A percentile compares a stretch with the other conserved stretches of the same genome.
These are phyloP conservation scores for Drosophila rellima DNA, from an alignment of 2,888 invertebrate species.

Conservation along the genomic window DNA sequence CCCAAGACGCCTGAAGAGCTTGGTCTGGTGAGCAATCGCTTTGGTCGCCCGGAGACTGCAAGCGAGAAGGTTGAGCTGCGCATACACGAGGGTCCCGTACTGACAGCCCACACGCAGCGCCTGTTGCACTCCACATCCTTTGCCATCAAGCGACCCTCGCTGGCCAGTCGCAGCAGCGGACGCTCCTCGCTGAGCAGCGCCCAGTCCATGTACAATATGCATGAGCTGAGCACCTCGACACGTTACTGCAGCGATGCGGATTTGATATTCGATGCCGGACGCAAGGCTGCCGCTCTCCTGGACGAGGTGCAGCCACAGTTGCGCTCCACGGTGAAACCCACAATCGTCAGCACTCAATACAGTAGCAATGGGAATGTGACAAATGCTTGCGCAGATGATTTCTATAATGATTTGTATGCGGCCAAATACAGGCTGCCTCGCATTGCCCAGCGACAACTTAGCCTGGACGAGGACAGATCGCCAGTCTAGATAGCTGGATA, in stretches of 20 bases:
- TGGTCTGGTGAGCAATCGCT: conserved; percentile 71
- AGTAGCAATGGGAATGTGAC: conserved; percentile 18
- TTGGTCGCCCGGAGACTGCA: conserved; percentile 48
- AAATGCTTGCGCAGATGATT: conserved; percentile 49
- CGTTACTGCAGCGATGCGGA: conserved; percentile 71
- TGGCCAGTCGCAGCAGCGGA: conserved; percentile 72
- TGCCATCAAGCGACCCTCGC: conserved; percentile 83
- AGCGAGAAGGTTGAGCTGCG: conserved; percentile 44
- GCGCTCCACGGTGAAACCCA: conserved; percentile 86
- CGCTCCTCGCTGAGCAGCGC: conserved; percentile 74
- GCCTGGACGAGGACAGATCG: conserved; percentile 56
- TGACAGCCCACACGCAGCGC: conserved; percentile 68
- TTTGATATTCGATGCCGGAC: conserved; percentile 61
- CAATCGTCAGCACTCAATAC: conserved; percentile 18
- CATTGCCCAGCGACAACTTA: conserved; percentile 58
- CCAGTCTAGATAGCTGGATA: conserved; percentile 46
- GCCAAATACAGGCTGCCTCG: conserved; percentile 68
- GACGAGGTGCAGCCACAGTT: conserved; percentile 86
- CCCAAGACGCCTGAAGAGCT: conserved; percentile 57
- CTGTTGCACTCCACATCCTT: conserved; percentile 84
- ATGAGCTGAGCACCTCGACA: conserved; percentile 68
- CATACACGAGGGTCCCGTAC: conserved; percentile 67
- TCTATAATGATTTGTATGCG: conserved; percentile 70
- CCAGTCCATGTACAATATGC: conserved; percentile 83
- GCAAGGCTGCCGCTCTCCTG: conserved; percentile 78